These are phyloP conservation scores for Notodonta dromedarius DNA, from an alignment of 2,888 invertebrate species.

Conservation along the genomic window DNA sequence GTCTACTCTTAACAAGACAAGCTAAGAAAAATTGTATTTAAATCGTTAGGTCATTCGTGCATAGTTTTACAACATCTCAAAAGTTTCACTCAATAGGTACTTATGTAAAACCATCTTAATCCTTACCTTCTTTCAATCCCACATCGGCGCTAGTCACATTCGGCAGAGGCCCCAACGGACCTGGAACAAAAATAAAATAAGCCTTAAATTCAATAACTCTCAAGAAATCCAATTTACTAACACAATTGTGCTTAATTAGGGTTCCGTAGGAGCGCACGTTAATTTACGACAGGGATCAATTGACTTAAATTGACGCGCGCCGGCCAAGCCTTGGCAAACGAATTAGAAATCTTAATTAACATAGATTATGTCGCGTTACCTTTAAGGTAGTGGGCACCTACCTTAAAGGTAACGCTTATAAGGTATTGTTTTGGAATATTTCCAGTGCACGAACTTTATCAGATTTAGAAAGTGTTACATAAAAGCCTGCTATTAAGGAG, in stretches of 20 bases:
- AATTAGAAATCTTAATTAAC: conserved; percentile 33
- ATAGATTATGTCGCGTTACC: conserved; percentile 18
- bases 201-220: conserved; percentile 12
- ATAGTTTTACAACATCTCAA: no score
- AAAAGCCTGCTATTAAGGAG: no score
- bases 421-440: background rate
- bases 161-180: conserved; percentile 69
- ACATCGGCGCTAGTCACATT: conserved; percentile 67
- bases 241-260: conserved; percentile 32
- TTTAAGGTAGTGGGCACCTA: no score
- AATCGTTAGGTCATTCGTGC: no score
- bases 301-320: background rate
- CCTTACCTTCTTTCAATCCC: conserved; percentile 68
- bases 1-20: no score
- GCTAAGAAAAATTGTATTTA: no score
- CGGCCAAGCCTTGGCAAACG: conserved; percentile 15
- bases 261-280: conserved; percentile 14
- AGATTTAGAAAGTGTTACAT: no score
- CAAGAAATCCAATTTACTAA: conserved; percentile 26
- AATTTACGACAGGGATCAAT: conserved; percentile 19
- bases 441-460: background rate
- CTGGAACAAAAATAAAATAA: conserved; percentile 54
- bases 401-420: no score
- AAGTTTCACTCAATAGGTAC: no score
- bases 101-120: background rate